Conservation (phyloP, 2,888 invertebrate species). For the Dorcus parallelipipedus region DNA sequence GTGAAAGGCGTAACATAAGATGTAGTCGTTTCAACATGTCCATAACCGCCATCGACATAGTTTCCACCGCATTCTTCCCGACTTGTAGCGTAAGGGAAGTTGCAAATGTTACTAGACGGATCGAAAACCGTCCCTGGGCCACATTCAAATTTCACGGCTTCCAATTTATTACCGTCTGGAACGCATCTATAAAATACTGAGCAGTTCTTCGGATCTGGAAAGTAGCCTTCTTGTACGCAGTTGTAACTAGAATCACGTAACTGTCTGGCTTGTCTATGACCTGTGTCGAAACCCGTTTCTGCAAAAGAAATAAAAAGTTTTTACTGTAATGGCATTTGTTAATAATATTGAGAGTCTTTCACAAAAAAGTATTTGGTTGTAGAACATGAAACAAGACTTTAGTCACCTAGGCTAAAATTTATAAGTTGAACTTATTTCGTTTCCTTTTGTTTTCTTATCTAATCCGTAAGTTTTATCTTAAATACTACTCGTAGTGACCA, state of each 20-base stretch:
- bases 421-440: too few relatives aligned
- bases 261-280: conserved; percentile 12
- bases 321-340: too few relatives aligned
- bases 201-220: conserved; percentile 70
- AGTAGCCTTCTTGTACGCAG: conserved; percentile 68
- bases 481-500: too few relatives aligned
- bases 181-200: conserved; percentile 73
- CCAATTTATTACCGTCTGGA: conserved; percentile 55
- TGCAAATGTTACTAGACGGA: conserved; percentile 63
- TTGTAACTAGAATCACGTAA: conserved; percentile 42
- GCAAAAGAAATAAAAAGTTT: too few relatives aligned
- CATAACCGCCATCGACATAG: conserved; percentile 44
- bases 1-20: conserved; percentile 19
- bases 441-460: too few relatives aligned
- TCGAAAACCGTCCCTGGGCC: conserved; percentile 75
- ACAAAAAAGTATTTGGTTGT: too few relatives aligned
- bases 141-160: conserved; percentile 67
- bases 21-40: conserved; percentile 6
- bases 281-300: too few relatives aligned
- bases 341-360: too few relatives aligned
- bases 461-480: too few relatives aligned
- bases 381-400: too few relatives aligned
- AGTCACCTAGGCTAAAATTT: too few relatives aligned
- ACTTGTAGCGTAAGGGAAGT: conserved; percentile 65
- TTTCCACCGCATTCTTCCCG: conserved; percentile 65